Evolutionary conservation across 2,113 vertebrate species (phyloP).

Genomic region (Calonectris borealis): DNA sequence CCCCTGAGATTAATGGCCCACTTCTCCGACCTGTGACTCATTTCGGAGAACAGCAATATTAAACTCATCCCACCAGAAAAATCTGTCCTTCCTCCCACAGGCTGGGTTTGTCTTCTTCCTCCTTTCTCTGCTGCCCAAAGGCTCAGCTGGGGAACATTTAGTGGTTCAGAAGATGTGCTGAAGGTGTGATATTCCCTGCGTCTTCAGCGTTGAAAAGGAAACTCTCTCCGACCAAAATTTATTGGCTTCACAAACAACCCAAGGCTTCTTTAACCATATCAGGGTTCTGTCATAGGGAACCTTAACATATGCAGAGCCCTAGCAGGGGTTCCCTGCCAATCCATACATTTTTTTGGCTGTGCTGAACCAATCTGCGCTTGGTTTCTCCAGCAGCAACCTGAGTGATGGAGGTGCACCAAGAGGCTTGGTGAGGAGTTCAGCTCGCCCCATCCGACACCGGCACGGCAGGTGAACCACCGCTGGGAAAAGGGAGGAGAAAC

Average conservation of each 20-base stretch:
- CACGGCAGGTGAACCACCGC: neutral
- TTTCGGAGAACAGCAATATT: neutral
- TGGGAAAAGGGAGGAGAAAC: neutral
- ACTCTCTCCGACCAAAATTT: neutral
- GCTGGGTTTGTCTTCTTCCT: neutral
- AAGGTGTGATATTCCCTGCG: neutral
- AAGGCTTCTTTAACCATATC: neutral
- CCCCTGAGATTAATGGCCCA: constrained; percentile 14
- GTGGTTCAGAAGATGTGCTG: neutral
- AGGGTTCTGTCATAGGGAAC: neutral
- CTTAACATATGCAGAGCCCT: neutral
- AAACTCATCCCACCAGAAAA: constrained; percentile 15
- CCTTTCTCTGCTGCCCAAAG: neutral
- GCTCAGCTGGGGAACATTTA: neutral
- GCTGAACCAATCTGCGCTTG: neutral
- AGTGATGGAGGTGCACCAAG: neutral
- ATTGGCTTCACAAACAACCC: neutral
- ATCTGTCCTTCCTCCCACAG: constrained; percentile 42
- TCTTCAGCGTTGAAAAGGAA: neutral
- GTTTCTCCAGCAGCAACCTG: neutral
- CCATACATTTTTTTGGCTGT: neutral
- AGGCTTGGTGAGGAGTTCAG: neutral
- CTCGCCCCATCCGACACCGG: fast-evolving
- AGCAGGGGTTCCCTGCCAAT: neutral
- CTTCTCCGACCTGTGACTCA: constrained; percentile 25